Percentiles rank a stretch among this genome's conserved stretches.
phyloP scores from a whole-genome alignment of 2,113 vertebrate genomes.

The Oncorhynchus kisutch region DNA sequence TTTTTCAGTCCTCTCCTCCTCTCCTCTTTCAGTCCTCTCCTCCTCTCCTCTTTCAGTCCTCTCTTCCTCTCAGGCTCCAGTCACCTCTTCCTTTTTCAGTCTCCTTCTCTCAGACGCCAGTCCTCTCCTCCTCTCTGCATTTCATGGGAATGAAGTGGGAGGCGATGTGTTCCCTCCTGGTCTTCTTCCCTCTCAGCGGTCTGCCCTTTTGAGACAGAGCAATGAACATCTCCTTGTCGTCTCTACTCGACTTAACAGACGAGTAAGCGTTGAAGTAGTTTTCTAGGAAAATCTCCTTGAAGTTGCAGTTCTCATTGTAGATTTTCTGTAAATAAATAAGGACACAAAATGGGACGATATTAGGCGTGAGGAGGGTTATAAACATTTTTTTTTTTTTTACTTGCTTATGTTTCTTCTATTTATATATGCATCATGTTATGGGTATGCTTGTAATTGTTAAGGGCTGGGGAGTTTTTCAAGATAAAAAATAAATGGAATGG shows the following conservation, averaged over 20 bases:
- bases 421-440: neutral
- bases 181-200: slow-evolving; percentile 88
- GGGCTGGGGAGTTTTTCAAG: too few relatives aligned
- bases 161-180: slow-evolving; percentile 87
- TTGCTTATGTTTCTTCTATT: neutral
- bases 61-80: neutral
- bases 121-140: slow-evolving; percentile 65
- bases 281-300: slow-evolving; percentile 95
- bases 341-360: neutral
- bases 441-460: too few relatives aligned
- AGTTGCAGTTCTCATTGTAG: slow-evolving; percentile 96
- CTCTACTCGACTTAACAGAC: slow-evolving; percentile 90
- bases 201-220: slow-evolving; percentile 89
- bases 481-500: too few relatives aligned
- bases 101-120: slow-evolving; percentile 51
- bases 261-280: slow-evolving; percentile 96
- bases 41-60: too few relatives aligned
- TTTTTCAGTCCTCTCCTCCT: too few relatives aligned
- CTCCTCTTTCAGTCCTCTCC: too few relatives aligned
- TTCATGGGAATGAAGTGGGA: slow-evolving; percentile 96
- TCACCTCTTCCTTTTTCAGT: neutral
- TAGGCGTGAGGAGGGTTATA: too few relatives aligned
- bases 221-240: slow-evolving; percentile 92
- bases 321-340: slow-evolving; percentile 79
- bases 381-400: neutral